Conservation (phyloP, 2,888 invertebrate genomes). For the Diplolepis rosae region DNA sequence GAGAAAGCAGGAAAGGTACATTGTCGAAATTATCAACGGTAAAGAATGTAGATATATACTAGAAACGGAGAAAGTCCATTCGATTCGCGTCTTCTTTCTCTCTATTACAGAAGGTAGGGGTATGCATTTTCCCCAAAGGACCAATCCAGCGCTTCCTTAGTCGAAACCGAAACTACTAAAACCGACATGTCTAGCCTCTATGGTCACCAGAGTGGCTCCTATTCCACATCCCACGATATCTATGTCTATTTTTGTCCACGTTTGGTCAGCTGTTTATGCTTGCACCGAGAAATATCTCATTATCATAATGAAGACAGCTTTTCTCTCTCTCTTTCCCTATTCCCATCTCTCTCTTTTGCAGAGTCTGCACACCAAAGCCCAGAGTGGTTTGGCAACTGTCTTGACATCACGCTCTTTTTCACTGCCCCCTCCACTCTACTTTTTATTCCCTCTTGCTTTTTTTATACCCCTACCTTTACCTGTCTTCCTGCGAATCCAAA, state of each 20-base stretch:
- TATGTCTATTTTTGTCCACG: constrained; percentile 62
- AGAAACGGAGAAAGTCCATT: constrained; percentile 46
- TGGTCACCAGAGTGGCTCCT: background rate
- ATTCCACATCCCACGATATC: constrained; percentile 58
- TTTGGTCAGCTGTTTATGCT: constrained; percentile 64
- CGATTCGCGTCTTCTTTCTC: constrained; percentile 39
- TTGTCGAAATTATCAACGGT: constrained; percentile 53
- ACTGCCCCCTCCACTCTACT: background rate
- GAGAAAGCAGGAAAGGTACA: constrained; percentile 44
- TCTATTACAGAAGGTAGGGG: constrained; percentile 22
- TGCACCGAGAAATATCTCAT: constrained; percentile 56
- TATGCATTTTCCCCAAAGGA: constrained; percentile 17
- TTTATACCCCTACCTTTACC: constrained; percentile 39
- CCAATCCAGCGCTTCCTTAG: background rate
- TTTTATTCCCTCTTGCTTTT: background rate
- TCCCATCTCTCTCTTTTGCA: constrained; percentile 55
- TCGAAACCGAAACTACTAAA: background rate
- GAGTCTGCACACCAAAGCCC: constrained; percentile 41
- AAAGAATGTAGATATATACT: constrained; percentile 28
- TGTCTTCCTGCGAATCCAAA: constrained; percentile 30
- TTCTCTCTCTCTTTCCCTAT: constrained; percentile 44
- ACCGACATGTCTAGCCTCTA: background rate
- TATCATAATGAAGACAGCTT: constrained; percentile 69
- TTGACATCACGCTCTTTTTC: constrained; percentile 29
- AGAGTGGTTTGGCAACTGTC: constrained; percentile 52